These are phyloP conservation scores for Hermaeophaga mercurialis DNA, from an alignment of 2,888 invertebrate species.

Conservation along the genomic window DNA sequence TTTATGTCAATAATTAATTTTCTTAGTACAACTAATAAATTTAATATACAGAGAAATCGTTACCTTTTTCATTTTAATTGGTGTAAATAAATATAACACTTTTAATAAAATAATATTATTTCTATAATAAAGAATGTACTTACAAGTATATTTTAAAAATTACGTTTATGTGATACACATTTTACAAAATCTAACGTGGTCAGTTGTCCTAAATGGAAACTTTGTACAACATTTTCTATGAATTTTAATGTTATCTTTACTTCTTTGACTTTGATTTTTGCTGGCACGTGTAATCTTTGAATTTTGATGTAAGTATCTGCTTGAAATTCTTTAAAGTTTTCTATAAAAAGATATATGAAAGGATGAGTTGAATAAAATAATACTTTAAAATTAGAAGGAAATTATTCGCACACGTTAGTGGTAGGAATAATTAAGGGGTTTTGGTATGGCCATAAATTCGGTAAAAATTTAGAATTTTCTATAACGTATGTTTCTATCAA, in stretches of 20 bases:
- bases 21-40: too few species aligned
- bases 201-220: not conserved
- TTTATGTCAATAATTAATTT: too few species aligned
- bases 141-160: too few species aligned
- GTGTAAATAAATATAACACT: too few species aligned
- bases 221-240: not conserved
- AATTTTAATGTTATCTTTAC: not conserved
- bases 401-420: conserved; percentile 4
- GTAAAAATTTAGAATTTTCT: not conserved
- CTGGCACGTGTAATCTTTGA: not conserved
- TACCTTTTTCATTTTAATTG: too few species aligned
- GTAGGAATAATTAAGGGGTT: not conserved
- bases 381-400: not conserved
- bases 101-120: too few species aligned
- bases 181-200: not conserved
- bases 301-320: not conserved
- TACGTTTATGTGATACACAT: not conserved
- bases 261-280: not conserved
- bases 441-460: not conserved
- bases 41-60: too few species aligned
- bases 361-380: not conserved
- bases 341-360: not conserved
- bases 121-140: too few species aligned
- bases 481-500: not conserved
- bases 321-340: not conserved